Conservation (phyloP, 2,888 invertebrate genomes). For the Malthinus flaveolus region DNA sequence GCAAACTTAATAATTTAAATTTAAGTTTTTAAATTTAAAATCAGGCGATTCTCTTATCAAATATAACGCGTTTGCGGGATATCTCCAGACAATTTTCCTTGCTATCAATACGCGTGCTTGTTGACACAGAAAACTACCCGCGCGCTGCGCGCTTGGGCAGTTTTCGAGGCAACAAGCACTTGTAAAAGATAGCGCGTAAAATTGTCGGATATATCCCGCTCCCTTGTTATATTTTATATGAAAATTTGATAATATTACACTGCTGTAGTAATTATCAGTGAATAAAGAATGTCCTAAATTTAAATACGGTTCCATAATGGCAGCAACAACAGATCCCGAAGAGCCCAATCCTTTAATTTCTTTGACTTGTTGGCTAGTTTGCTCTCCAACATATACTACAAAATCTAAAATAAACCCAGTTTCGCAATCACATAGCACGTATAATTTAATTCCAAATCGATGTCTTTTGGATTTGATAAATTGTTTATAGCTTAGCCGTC, state of each 20-base stretch:
- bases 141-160: no score
- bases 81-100: no score
- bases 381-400: slow-evolving; percentile 33
- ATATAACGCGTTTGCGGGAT: no score
- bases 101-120: no score
- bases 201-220: no score
- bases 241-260: slow-evolving; percentile 22
- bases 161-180: no score
- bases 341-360: slow-evolving; percentile 18
- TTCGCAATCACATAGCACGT: slow-evolving; percentile 37
- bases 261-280: slow-evolving; percentile 39
- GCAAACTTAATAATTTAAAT: no score
- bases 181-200: no score
- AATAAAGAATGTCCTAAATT: slow-evolving; percentile 34
- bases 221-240: no score
- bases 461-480: slow-evolving; percentile 30
- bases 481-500: slow-evolving; percentile 27
- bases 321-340: slow-evolving; percentile 30
- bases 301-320: slow-evolving; percentile 29
- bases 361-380: slow-evolving; percentile 7
- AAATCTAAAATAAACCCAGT: slow-evolving; percentile 35
- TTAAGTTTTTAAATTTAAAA: no score
- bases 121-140: no score
- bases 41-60: no score
- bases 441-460: slow-evolving; percentile 34